A percentile compares a stretch with the other conserved stretches of the same genome.
phyloP scores from a whole-genome alignment of 2,113 vertebrate species.

The Patagioenas fasciata region DNA sequence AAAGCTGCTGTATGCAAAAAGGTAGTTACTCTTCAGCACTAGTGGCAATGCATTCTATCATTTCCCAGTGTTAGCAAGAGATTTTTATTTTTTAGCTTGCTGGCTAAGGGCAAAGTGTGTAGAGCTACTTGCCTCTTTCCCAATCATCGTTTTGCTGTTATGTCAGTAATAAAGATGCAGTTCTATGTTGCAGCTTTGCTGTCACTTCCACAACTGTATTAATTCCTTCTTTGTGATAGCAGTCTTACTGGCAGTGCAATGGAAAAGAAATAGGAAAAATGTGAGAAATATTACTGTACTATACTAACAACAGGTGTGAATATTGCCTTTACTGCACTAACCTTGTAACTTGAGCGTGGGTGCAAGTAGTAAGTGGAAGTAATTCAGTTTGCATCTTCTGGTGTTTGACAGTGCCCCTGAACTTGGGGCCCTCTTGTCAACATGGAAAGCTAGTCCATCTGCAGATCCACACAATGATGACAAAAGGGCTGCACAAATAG shows the following conservation, averaged over 20 bases:
- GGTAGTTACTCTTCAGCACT: neutral
- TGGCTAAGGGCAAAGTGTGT: neutral
- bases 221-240: neutral
- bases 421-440: neutral
- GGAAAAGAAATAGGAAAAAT: neutral
- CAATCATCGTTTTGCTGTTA: neutral
- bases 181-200: neutral
- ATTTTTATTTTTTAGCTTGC: neutral
- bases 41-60: neutral
- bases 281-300: neutral
- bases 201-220: neutral
- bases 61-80: neutral
- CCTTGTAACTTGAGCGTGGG: neutral
- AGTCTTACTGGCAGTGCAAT: neutral
- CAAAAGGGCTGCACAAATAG: neutral
- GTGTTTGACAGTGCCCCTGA: neutral
- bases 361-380: neutral
- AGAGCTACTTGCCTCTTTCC: neutral
- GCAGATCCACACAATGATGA: neutral
- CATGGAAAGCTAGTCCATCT: neutral
- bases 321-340: neutral
- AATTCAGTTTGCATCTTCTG: neutral
- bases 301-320: neutral
- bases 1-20: neutral
- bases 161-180: neutral